These are phyloP conservation scores for Phataginus tetradactyla DNA, from an alignment of 2,797 vertebrate genomes.

Conservation along the genomic window DNA sequence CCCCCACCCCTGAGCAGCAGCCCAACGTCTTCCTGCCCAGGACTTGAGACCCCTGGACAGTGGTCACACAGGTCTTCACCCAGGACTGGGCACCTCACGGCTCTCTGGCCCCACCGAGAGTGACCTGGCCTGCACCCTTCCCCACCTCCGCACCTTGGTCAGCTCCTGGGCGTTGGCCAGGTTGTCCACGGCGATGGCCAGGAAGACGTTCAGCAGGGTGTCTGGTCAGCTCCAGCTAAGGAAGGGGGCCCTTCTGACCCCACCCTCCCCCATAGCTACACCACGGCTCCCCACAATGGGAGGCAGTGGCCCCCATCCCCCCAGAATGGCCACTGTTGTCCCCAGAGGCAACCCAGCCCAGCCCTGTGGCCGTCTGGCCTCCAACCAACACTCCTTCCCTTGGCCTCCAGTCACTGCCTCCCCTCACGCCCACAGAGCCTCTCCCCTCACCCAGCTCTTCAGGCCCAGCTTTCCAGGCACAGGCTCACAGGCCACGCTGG, in stretches of 20 bases:
- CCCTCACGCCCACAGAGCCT: neutral
- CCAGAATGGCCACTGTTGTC: neutral
- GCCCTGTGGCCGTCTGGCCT: too few species aligned
- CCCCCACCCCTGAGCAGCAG: too few species aligned
- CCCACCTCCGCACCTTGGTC: conserved; percentile 91
- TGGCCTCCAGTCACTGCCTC: neutral
- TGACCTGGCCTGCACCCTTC: rapidly evolving
- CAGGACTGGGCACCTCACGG: rapidly evolving
- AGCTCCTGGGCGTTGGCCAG: conserved; percentile 98
- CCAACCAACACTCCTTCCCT: neutral
- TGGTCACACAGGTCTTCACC: rapidly evolving
- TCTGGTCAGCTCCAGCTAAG: conserved; percentile 90
- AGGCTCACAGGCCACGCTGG: neutral
- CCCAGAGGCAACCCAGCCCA: neutral
- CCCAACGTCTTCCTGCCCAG: neutral
- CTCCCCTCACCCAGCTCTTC: neutral
- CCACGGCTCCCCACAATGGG: neutral
- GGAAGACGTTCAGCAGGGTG: conserved; percentile 96
- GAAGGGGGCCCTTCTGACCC: conserved; percentile 64
- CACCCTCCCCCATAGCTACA: rapidly evolving
- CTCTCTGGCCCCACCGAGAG: too few species aligned
- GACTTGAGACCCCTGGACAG: neutral
- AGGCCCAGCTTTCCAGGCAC: neutral
- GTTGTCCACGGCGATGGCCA: conserved; percentile 99
- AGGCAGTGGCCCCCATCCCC: neutral